Evolutionary conservation across 2,113 vertebrate genomes (phyloP), one percentile per base, ranked within the genome.

Genomic region (Poeciliopsis turrubarensis): DNA sequence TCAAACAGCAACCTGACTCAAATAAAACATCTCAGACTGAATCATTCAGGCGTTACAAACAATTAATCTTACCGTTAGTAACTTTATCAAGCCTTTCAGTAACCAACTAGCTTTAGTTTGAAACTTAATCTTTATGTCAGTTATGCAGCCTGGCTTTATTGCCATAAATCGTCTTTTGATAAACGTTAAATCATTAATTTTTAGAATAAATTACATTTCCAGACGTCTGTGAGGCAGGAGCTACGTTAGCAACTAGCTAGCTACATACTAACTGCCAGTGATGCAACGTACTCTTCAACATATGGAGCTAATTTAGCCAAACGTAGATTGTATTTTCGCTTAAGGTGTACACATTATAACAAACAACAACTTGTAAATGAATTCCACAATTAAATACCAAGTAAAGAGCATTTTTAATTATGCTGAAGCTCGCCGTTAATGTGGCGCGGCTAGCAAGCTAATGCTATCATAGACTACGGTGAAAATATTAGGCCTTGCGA

Each of bases 371-470:
- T 64, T 22, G 17, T n/a, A 13, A 30, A 63, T 9, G 26, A 0
- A 30, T 17, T 0, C 0, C 1, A 1, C 1, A 0, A 4, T 5
- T 4, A 2, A 19, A 2, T 13, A n/a, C 0, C 5, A 19, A 29
- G 61, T 8, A 65, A 61, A 10, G 4, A 5, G 10, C 7, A 3
- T 13, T 15, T 22, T 57, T 47, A 19, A 9, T 9, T 1, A 11
- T 47, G 47, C 15, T 15, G 54, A 68, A 57, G 4, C 26, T 6
- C 0, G 66, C 14, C 19, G 32, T 31, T 72, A 74, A 67, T 75
- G 68, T 79, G 78, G 86, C 71, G 68, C 60, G 54, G 54, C 5
- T 60, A 68, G 22, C 84, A 83, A 66, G 86, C 79, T 87, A 90
- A 85, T 12, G 44, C 12, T 86, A 80, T 41, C 74, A 57, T 0